A percentile compares a stretch with the other conserved stretches of the same genome.
Conservation (phyloP, 2,888 invertebrate genomes). For the Himalopsyche anomala region DNA sequence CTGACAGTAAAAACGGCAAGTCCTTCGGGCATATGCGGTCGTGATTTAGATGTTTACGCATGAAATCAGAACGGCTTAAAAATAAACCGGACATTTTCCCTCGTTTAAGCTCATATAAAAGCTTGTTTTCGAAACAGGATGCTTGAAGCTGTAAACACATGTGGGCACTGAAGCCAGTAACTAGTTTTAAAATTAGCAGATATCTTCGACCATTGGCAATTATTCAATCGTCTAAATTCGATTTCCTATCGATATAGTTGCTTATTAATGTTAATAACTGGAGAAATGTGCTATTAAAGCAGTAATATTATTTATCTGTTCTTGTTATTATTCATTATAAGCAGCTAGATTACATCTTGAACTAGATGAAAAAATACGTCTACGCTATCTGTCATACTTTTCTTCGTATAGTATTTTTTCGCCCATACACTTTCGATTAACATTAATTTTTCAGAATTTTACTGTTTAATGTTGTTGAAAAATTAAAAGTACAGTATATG, state of each 20-base stretch:
- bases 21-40: slow-evolving; percentile 15
- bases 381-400: no score
- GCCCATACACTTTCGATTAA: no score
- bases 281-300: no score
- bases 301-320: no score
- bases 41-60: slow-evolving; percentile 39
- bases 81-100: slow-evolving; percentile 37
- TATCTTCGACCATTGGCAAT: neutral
- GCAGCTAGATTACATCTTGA: no score
- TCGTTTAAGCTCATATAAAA: slow-evolving; percentile 16
- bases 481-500: no score
- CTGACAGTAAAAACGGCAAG: slow-evolving; percentile 17
- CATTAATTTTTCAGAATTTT: no score
- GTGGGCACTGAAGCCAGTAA: neutral
- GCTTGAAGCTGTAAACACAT: neutral
- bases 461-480: no score
- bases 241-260: neutral
- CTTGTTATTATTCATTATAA: no score
- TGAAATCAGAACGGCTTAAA: neutral
- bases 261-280: no score
- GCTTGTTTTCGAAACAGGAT: slow-evolving; percentile 41
- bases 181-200: slow-evolving; percentile 27
- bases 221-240: neutral
- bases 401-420: no score
- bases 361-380: no score